A percentile compares a stretch with the other conserved stretches of the same genome.
Evolutionary conservation across 2,797 vertebrate genomes (phyloP).

Genomic region (Lepilemur ruficaudatus): DNA sequence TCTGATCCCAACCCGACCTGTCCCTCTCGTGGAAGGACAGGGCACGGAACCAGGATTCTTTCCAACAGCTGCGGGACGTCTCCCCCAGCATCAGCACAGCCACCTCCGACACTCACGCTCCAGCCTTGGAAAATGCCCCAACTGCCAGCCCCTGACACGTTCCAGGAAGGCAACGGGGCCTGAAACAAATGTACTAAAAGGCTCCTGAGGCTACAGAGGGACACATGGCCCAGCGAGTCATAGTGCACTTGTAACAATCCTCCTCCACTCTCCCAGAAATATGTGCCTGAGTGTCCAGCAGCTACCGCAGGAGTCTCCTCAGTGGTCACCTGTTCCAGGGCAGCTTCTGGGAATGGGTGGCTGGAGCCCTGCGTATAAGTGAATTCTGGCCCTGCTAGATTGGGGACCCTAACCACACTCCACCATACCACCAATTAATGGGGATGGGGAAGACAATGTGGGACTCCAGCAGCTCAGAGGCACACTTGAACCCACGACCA

Average conservation of each 20-base stretch:
- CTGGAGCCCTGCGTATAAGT: background rate
- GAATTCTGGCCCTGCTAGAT: background rate
- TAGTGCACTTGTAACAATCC: fast-evolving
- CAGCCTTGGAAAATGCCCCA: background rate
- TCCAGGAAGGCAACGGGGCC: background rate
- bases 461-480: background rate
- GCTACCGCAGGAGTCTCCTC: background rate
- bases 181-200: background rate
- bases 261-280: background rate
- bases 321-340: background rate
- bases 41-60: background rate
- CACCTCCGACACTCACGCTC: background rate
- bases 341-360: background rate
- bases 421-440: background rate
- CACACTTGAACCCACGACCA: background rate
- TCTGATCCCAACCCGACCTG: background rate
- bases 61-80: background rate
- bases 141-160: fast-evolving
- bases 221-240: background rate
- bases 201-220: background rate
- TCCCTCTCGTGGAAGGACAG: background rate
- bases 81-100: background rate
- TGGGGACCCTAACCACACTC: background rate
- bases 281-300: background rate
- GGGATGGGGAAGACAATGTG: background rate